Base-by-base conservation (phyloP, 1,140 invertebrate species). In the Leptopilina boulardi region DNA sequence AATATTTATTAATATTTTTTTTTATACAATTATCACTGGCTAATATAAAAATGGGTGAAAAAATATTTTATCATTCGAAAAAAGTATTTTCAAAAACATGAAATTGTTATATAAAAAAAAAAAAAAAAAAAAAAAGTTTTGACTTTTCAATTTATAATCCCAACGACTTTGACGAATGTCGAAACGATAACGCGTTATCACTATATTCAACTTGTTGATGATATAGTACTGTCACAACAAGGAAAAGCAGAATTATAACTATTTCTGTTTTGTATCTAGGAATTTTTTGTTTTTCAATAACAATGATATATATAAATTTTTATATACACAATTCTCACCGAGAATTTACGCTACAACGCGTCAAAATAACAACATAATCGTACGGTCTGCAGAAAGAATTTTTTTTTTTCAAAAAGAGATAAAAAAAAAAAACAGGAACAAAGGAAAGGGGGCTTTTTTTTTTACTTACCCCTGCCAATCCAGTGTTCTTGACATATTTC, bases 81-180 rank as follows among this genome's bases (percentile, higher is more conserved):
- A 44, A 44, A 44, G 9, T 44, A 44, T 10, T 47, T 42, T 1
- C 44, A 13, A 47, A 47, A 47, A 15, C 2, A n/a, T 15, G 13
- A n/a, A n/a, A n/a, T n/a, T n/a, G n/a, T n/a, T n/a, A n/a, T n/a
- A n/a, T n/a, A 15, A 15, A 3, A 13, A 47, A n/a, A 13, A n/a
- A 23, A 23, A 56, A 13, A 23, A 4, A 13, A 3, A 66, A 4
- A 30, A 6, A 26, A 23, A 3, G 34, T 38, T 66, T 30, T 13
- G 13, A 66, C 26, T 66, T 34, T 30, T 34, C 21, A 23, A 8
- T n/a, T 30, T 66, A n/a, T n/a, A 30, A 66, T 30, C 59, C 26
- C 26, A 30, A 66, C 21, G 59, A 34, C 59, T 66, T 30, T 66
- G 59, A 30, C 21, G 59, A 66, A 66, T 66, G 59, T 66, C 59